Evolutionary conservation across 1,140 invertebrate genomes (phyloP), one percentile per base, ranked within the genome.

Genomic region (Heterodera schachtii): DNA sequence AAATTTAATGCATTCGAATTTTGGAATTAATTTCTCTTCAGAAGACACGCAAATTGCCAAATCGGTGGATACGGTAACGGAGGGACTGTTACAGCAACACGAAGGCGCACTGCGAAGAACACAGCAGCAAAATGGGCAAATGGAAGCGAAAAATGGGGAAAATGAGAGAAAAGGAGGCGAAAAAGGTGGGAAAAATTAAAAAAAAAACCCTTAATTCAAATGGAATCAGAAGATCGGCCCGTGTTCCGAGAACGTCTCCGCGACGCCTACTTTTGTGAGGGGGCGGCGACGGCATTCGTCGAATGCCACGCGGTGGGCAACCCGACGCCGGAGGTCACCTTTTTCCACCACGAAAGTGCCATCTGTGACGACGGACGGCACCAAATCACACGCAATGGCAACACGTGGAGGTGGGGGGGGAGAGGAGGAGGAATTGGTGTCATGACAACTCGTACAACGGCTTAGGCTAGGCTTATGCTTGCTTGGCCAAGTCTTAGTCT

Each of bases 311-410:
- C 95, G 3, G 94, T 96, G 6, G 96, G 95, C 0, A 94, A 95
- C 86, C 96, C 96, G 0, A 93, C 94, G 87, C 96, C 96, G 0
- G 91, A 92, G 69, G 93, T 98, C n/a, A 95, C 96, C 84, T 99
- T 97, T 96, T 98, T 90, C 79, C 89, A 91, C 67, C 91, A 92
- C 77, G 92, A 92, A 81, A 90, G 90, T 70, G 83, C 89, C 16
- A 78, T 92, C 1, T 84, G 85, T 6, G 90, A 90, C 41, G 88
- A 90, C 71, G 84, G 82, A 5, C 73, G 84, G 71, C 73, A 88
- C 75, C 79, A 86, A 75, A 84, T 85, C 73, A 44, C 69, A n/a
- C 78, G 73, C 9, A 79, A 84, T 16, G 85, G 84, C 5, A 76
- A 84, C 41, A 73, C 80, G 43, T 81, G 69, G 67, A 74, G 80